Base-by-base conservation (phyloP, 2,113 vertebrate species). In the Calyptommatus sinebrachiatus region DNA sequence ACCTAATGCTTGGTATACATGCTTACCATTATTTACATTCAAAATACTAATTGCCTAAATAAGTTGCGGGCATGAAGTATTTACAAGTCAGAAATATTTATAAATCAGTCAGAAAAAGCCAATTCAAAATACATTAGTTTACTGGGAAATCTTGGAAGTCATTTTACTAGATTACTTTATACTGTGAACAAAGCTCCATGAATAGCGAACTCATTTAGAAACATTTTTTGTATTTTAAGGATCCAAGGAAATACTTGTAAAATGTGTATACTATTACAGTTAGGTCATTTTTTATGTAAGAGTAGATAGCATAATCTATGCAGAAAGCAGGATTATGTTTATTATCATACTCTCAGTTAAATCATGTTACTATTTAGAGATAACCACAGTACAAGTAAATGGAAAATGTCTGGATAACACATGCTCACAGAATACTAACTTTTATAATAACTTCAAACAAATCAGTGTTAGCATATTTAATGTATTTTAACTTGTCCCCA, bases 391-490 rank as follows among this genome's bases (percentile, higher is more conserved):
- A 12, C 28, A 53, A 16, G 9, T 31, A 48, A 48, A 8, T 14
- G 14, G 41, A 10, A 50, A 46, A 14, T 73, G 28, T 24, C 66
- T n/a, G 53, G 61, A 53, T 50, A 3, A 80, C 29, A 73, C 21
- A 28, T 28, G 60, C 35, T 45, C 20, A 72, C 12, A 46, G 20
- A 28, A 63, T 26, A 66, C 48, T 26, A 0, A 60, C 72, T 83
- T 24, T 71, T 85, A 73, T 67, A 31, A 26, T 21, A 21, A 57
- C 45, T 78, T 77, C 69, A 69, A 79, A 26, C 29, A 62, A 67
- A 53, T 7, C 16, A 45, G 5, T 50, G 28, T 66, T 29, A 65
- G 31, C 8, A 71, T 18, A 63, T 1, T 78, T 62, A 80, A 76
- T 81, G n/a, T 6, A 18, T 18, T 57, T 57, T 57, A 1, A 50